Evolutionary conservation across 1,140 invertebrate genomes (phyloP).

Genomic region (Drosophila orena): DNA sequence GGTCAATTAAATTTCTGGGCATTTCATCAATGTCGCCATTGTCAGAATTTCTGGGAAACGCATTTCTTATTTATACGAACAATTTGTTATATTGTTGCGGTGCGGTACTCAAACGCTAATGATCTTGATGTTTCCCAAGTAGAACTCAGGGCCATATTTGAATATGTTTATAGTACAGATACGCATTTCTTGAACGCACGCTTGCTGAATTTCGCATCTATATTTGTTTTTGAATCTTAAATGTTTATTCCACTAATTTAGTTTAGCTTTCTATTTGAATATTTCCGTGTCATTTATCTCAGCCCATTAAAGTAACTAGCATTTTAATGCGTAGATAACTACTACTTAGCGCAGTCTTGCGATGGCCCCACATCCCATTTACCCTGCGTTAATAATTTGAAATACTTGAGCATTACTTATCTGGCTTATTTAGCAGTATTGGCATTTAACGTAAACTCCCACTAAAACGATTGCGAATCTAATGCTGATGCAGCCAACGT

Average conservation of each 20-base stretch:
- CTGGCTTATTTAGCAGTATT: constrained; percentile 1
- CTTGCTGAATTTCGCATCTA: too few relatives aligned
- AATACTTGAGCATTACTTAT: neutral
- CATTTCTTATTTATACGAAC: constrained; percentile 58
- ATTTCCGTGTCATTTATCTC: too few relatives aligned
- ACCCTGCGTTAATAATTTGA: neutral
- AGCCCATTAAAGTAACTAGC: too few relatives aligned
- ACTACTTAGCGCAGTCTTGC: neutral
- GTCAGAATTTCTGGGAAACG: constrained; percentile 51
- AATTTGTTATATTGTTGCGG: constrained; percentile 35
- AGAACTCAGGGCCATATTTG: neutral
- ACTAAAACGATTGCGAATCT: neutral
- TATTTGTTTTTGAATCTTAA: too few relatives aligned
- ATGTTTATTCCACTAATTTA: too few relatives aligned
- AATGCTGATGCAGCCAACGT: constrained; percentile 46
- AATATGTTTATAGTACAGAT: neutral
- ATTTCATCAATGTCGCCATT: constrained; percentile 71
- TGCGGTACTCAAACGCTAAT: constrained; percentile 9
- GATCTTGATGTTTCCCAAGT: neutral
- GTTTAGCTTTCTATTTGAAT: too few relatives aligned
- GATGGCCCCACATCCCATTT: neutral
- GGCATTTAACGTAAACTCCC: neutral
- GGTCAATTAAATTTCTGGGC: constrained; percentile 75
- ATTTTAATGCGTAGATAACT: neutral
- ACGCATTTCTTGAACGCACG: too few relatives aligned